Evolutionary conservation across 1,140 invertebrate species (phyloP), one percentile per base, ranked within the genome.

Genomic region (Orussus abietinus): DNA sequence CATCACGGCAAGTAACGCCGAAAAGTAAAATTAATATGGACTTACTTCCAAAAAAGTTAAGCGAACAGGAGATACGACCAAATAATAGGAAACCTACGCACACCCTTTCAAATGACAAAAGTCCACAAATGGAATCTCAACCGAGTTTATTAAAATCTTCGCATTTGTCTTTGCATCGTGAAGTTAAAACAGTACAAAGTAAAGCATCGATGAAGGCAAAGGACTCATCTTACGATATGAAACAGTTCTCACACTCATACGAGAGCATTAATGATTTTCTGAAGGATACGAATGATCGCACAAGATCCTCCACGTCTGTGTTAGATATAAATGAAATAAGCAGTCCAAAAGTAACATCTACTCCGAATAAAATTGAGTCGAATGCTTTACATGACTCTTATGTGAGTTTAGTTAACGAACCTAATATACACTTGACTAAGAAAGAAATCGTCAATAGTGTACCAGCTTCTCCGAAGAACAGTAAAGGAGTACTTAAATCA

Each of bases 401-500:
- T 26, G 21, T 44, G 13, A 15, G 15, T 7, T 4, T 7, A n/a
- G 10, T 11, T 1, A 42, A 55, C 13, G 45, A 53, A 5, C 42
- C 34, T 12, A 47, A 55, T 32, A 49, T 51, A 13, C 41, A 59
- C 20, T 47, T 38, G 2, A 17, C 42, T 18, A 72, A 67, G 10
- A 63, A 63, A 30, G 66, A 74, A 21, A 68, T 66, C 45, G 39
- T 69, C 9, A 41, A 47, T 10, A 57, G 38, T 32, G 15, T 42
- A 28, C 35, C 30, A 6, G 14, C 5, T 20, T 62, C 55, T 6
- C 58, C 60, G 13, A 70, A 64, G 40, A 55, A 57, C 29, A 64
- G 45, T 45, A 80, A 76, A 65, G 71, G 80, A 36, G 78, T 80
- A 17, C 48, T 81, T 9, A 81, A 80, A 68, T 72, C 70, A 47